Conservation (phyloP, 2,113 vertebrate species). For the Protomyctophum bolini region DNA sequence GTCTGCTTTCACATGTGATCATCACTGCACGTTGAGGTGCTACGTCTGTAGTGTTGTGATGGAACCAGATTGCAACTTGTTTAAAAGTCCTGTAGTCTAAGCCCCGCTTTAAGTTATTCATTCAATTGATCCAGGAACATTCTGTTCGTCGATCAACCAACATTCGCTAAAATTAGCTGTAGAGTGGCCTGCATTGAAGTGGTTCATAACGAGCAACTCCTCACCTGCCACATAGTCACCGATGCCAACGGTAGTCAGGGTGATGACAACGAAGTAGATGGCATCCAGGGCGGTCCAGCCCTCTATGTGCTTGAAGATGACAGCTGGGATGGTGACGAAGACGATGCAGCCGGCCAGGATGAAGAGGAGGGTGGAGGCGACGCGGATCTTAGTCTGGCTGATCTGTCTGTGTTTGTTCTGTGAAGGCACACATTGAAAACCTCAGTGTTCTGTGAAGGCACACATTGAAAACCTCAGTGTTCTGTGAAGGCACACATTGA, state of each 20-base stretch:
- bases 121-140: too few relatives aligned
- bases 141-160: too few relatives aligned
- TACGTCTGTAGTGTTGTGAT: too few relatives aligned
- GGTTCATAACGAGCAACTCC: neutral
- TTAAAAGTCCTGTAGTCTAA: too few relatives aligned
- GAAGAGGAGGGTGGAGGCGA: constrained; percentile 85
- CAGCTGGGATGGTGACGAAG: constrained; percentile 84
- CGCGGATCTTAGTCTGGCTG: constrained; percentile 82
- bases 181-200: too few relatives aligned
- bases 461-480: constrained; percentile 58
- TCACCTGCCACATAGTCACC: constrained; percentile 89
- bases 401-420: constrained; percentile 82
- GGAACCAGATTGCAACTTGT: too few relatives aligned
- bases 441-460: constrained; percentile 36
- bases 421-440: constrained; percentile 2
- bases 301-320: constrained; percentile 85
- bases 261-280: constrained; percentile 87
- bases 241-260: constrained; percentile 87
- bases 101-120: too few relatives aligned
- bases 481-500: constrained; percentile 53
- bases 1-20: too few relatives aligned
- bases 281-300: constrained; percentile 84
- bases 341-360: constrained; percentile 86
- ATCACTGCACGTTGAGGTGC: too few relatives aligned
- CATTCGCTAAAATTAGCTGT: too few relatives aligned